Base-by-base conservation (phyloP, 2,888 invertebrate genomes). In the Erpobdella octoculata region DNA sequence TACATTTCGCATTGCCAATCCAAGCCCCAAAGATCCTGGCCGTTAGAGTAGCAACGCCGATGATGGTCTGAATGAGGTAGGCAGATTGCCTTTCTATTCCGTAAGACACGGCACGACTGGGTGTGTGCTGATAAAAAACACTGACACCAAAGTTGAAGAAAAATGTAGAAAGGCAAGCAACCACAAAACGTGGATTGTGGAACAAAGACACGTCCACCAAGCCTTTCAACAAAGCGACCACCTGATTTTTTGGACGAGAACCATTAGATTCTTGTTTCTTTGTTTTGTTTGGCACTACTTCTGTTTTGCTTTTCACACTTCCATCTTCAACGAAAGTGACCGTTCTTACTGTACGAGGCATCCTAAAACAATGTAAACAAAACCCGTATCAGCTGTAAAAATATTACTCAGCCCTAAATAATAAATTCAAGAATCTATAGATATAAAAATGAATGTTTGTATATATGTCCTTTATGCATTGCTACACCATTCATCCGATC, bases 121-220 rank as follows among this genome's bases (percentile, higher is more conserved):
- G 73, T 3, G 72, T 71, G 66, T 74, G 74, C 18, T 71, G 72
- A 58, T 71, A 73, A 25, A 71, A 71, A n/a, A 71, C 33, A 15
- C 62, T 68, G n/a, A 53, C 36, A 8, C 74, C 74, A 38, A 73
- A 59, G 28, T 69, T 61, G 68, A 71, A 70, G 28, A 71, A 66
- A 31, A 72, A 41, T 6, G 72, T 74, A 18, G 67, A 48, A 1
- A 70, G n/a, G 53, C 71, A 74, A 66, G 46, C 58, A 21, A 68
- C n/a, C 3, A 71, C 12, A 46, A 74, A 74, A 4, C 58, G 37
- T 18, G 28, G 35, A 46, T 72, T 71, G 12, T 38, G 36, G 62
- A 70, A 70, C 25, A 72, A 37, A 9, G 59, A 48, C 25, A 73
- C n/a, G 53, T 71, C 64, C 3, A 46, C 31, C 46, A 70, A 38